Evolutionary conservation across 2,113 vertebrate species (phyloP).

Genomic region (Condylura cristata): DNA sequence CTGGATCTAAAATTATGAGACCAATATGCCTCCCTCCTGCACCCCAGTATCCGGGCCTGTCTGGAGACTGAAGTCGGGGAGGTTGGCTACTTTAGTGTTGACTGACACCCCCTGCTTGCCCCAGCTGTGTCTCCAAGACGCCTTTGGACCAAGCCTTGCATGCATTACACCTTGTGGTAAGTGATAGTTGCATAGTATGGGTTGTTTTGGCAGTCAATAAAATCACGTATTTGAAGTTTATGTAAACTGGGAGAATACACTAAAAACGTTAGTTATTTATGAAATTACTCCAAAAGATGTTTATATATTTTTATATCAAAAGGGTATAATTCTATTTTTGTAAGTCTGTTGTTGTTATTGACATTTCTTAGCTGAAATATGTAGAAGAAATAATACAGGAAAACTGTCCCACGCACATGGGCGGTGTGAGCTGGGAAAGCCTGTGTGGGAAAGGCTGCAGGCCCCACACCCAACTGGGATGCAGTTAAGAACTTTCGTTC

Average conservation of each 20-base stretch:
- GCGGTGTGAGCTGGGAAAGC: rapidly evolving
- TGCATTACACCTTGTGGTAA: neutral
- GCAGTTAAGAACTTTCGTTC: neutral
- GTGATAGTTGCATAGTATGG: neutral
- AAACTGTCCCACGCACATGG: neutral
- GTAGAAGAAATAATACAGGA: neutral
- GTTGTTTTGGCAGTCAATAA: neutral
- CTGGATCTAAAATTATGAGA: neutral
- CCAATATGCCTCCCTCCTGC: no score
- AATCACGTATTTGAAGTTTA: neutral
- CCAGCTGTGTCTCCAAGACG: neutral
- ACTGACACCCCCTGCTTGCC: neutral
- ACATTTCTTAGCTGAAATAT: neutral
- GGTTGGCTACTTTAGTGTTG: neutral
- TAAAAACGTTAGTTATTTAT: neutral
- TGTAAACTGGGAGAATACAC: neutral
- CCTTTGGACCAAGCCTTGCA: no score
- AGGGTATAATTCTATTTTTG: neutral
- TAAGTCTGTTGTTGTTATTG: neutral
- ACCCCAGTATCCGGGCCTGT: no score
- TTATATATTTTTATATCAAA: neutral
- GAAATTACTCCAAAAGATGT: neutral
- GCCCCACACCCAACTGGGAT: no score
- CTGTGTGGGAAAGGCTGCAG: no score
- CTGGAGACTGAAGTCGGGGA: no score